phyloP scores from a whole-genome alignment of 1,140 invertebrate genomes.

The Delia radicum region DNA sequence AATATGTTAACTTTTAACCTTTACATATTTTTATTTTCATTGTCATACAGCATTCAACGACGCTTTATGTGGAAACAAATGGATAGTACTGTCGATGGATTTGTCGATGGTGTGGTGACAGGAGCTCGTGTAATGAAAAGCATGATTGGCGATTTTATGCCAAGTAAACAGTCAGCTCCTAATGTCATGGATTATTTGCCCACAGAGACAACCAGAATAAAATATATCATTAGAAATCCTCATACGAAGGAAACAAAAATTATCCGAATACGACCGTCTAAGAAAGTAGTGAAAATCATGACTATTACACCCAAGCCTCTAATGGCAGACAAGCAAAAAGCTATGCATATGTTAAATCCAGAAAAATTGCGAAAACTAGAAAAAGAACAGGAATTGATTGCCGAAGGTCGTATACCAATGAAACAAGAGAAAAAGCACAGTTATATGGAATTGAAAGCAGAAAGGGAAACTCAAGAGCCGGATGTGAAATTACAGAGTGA shows the following conservation, averaged over 20 bases:
- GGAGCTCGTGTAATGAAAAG: slow-evolving; percentile 42
- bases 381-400: slow-evolving; percentile 48
- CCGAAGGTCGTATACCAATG: slow-evolving; percentile 40
- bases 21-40: not conserved
- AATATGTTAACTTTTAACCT: not conserved
- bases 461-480: not conserved
- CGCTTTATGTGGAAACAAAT: slow-evolving; percentile 54
- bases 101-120: slow-evolving; percentile 42
- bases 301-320: slow-evolving; percentile 11
- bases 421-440: slow-evolving; percentile 31
- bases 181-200: slow-evolving; percentile 43
- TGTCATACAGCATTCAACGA: slow-evolving; percentile 38
- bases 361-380: slow-evolving; percentile 40
- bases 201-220: slow-evolving; percentile 46
- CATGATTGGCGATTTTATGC: slow-evolving; percentile 42
- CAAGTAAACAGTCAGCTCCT: slow-evolving; percentile 21
- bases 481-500: slow-evolving; percentile 34
- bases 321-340: not conserved
- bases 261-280: slow-evolving; percentile 43
- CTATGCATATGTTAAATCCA: not conserved
- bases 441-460: not conserved
- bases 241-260: slow-evolving; percentile 48
- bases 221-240: slow-evolving; percentile 49
- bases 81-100: slow-evolving; percentile 45
- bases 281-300: slow-evolving; percentile 44